These are phyloP conservation scores for Trachelipus rathkii DNA, from an alignment of 1,140 invertebrate genomes.

Conservation along the genomic window DNA sequence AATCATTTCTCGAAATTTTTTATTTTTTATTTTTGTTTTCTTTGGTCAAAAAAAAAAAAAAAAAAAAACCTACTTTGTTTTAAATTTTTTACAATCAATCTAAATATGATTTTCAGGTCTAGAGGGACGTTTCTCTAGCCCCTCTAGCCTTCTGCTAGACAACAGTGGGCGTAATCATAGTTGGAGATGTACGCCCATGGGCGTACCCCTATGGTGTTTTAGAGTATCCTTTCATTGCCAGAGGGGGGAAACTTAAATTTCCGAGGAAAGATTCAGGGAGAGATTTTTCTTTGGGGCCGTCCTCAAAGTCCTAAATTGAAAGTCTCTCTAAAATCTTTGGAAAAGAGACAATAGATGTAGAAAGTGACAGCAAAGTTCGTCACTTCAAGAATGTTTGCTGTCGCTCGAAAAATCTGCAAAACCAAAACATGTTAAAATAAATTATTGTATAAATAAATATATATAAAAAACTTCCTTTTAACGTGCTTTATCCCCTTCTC, in stretches of 20 bases:
- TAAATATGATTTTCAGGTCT: neutral
- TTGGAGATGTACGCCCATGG: conserved; percentile 26
- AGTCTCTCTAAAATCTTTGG: conserved; percentile 68
- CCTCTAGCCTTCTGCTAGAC: neutral
- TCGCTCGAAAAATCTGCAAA: conserved; percentile 63
- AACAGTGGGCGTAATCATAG: neutral
- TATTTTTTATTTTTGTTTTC: neutral
- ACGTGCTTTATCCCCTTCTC: too few species aligned
- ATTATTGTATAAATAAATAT: conserved; percentile 12
- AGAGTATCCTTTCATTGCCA: conserved; percentile 36
- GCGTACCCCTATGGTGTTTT: conserved; percentile 44
- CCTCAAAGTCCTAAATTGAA: conserved; percentile 55
- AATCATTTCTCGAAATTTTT: neutral
- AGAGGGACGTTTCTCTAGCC: conserved; percentile 2
- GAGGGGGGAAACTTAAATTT: too few species aligned
- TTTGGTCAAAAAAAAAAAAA: too few species aligned
- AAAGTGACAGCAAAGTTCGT: conserved; percentile 73
- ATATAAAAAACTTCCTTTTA: too few species aligned
- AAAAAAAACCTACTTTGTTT: too few species aligned
- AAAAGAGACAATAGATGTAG: conserved; percentile 73
- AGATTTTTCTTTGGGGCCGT: conserved; percentile 36
- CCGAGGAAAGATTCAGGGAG: conserved; percentile 37
- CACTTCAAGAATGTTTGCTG: conserved; percentile 68
- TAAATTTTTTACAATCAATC: neutral
- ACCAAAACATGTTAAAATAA: conserved; percentile 8